A percentile compares a stretch with the other conserved stretches of the same genome.
These are phyloP conservation scores for Diadema setosum DNA, from an alignment of 35 echinoderm and acorn worm genomes.

Conservation along the genomic window DNA sequence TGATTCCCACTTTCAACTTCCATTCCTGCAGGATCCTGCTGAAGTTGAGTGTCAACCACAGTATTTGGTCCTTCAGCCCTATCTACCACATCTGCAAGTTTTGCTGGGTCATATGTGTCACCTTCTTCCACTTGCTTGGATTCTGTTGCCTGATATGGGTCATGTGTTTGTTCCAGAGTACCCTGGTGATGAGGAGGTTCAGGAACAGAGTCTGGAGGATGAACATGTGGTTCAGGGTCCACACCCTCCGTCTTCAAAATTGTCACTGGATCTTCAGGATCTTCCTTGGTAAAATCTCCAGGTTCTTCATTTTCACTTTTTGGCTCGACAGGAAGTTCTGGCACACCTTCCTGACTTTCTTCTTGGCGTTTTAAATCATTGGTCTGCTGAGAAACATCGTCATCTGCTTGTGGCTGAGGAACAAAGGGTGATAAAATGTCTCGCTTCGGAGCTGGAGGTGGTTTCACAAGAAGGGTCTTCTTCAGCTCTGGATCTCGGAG, in stretches of 20 bases:
- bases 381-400: not conserved
- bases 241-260: not conserved
- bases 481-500: constrained; percentile 1
- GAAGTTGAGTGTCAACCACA: not conserved
- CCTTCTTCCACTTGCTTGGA: not conserved
- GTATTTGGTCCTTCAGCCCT: not conserved
- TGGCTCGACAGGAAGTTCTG: no score
- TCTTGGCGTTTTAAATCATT: not conserved
- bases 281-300: no score
- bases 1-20: no score
- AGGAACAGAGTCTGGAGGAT: not conserved
- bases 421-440: not conserved
- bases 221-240: not conserved
- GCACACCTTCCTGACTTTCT: not conserved
- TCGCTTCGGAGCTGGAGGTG: not conserved
- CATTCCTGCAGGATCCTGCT: not conserved
- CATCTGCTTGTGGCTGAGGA: not conserved
- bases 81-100: not conserved
- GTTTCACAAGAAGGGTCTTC: not conserved
- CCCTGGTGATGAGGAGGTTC: not conserved
- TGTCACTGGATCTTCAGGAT: not conserved
- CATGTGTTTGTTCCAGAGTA: not conserved
- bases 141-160: not conserved
- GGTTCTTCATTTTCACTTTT: no score
- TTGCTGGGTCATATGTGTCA: not conserved